These are phyloP conservation scores for Macrophya annulata DNA, from an alignment of 2,888 invertebrate genomes.

Conservation along the genomic window DNA sequence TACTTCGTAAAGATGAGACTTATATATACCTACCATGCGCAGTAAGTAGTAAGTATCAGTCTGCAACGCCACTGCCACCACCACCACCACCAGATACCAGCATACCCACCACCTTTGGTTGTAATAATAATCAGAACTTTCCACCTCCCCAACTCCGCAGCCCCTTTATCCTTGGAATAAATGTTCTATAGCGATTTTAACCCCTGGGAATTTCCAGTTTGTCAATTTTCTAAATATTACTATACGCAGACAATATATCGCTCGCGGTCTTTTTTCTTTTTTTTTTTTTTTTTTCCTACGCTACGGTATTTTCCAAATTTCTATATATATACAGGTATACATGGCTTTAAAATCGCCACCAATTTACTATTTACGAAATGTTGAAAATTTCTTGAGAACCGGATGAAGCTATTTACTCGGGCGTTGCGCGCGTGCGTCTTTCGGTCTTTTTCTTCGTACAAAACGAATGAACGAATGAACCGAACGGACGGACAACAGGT, in stretches of 20 bases:
- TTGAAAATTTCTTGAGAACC: conserved; percentile 35
- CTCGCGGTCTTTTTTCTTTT: background rate
- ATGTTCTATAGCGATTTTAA: background rate
- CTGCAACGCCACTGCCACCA: background rate
- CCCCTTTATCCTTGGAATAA: conserved; percentile 17
- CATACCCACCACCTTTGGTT: background rate
- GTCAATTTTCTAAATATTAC: conserved; percentile 29
- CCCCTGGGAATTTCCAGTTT: conserved; percentile 36
- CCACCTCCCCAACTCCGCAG: background rate
- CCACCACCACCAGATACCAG: background rate
- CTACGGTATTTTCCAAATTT: background rate
- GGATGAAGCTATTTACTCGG: conserved; percentile 49
- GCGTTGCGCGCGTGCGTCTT: conserved; percentile 17
- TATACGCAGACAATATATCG: background rate
- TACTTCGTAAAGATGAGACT: background rate
- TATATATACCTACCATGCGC: conserved; percentile 2
- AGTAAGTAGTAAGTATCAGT: conserved; percentile 30
- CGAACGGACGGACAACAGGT: conserved; percentile 37
- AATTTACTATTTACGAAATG: conserved; percentile 35
- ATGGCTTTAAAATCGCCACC: background rate
- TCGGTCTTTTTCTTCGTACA: conserved; percentile 17
- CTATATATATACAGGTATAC: background rate
- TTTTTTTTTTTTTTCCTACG: no score
- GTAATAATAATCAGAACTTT: conserved; percentile 27
- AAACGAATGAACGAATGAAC: conserved; percentile 4